phyloP scores from a whole-genome alignment of 2,888 invertebrate species.

The Limnephilus auricula region DNA sequence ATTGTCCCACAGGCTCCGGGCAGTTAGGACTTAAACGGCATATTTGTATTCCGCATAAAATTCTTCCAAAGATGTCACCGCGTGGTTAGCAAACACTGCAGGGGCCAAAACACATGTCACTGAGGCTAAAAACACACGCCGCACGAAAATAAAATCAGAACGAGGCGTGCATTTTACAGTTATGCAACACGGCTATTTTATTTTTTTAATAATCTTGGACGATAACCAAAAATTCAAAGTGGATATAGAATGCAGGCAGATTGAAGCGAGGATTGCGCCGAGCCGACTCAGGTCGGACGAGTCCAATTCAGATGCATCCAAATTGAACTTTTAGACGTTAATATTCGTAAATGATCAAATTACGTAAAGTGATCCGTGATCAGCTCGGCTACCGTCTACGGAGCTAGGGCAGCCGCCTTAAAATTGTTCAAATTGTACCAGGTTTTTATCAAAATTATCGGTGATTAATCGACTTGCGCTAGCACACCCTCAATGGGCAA shows the following conservation, averaged over 20 bases:
- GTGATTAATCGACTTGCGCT: neutral
- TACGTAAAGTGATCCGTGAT: neutral
- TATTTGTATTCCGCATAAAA: neutral
- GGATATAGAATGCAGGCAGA: slow-evolving; percentile 41
- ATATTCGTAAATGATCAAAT: neutral
- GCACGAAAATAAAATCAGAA: slow-evolving; percentile 45
- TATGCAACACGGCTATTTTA: slow-evolving; percentile 44
- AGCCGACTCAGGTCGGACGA: neutral
- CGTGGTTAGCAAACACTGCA: slow-evolving; percentile 28
- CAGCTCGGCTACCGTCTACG: too few relatives aligned
- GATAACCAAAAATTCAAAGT: slow-evolving; percentile 50
- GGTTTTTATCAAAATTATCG: neutral
- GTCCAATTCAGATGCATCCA: neutral
- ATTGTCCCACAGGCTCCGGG: too few relatives aligned
- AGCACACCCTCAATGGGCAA: too few relatives aligned
- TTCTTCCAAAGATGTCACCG: slow-evolving; percentile 12
- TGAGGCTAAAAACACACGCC: slow-evolving; percentile 28
- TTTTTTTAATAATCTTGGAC: slow-evolving; percentile 50
- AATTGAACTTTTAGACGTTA: neutral
- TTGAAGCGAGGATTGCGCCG: slow-evolving; percentile 6
- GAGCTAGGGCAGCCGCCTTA: neutral
- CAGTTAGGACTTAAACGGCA: neutral
- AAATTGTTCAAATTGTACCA: neutral
- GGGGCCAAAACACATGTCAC: slow-evolving; percentile 37
- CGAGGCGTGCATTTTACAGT: slow-evolving; percentile 39